These are phyloP conservation scores for Dicyrtoma fusca DNA, from an alignment of 2,888 invertebrate genomes.

Conservation along the genomic window DNA sequence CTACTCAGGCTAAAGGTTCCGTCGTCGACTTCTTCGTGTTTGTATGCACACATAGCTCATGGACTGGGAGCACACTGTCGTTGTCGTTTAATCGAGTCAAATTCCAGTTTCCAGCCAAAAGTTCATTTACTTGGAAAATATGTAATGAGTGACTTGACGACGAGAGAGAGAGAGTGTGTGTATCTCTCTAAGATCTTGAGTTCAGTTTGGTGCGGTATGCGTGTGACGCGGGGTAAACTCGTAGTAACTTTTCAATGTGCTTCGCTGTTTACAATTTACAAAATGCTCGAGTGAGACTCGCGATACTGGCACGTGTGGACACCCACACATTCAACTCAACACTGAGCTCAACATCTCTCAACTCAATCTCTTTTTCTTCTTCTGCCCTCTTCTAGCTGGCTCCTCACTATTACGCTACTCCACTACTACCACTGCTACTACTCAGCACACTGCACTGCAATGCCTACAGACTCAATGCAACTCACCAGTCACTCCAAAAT, in stretches of 20 bases:
- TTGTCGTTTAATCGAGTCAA: constrained; percentile 33
- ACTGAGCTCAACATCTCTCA: constrained; percentile 21
- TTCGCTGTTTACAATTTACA: neutral
- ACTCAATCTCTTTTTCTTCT: constrained; percentile 10
- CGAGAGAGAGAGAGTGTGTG: no score
- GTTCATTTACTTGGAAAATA: constrained; percentile 39
- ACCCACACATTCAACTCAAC: constrained; percentile 36
- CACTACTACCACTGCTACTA: neutral
- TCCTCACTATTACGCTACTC: constrained; percentile 6
- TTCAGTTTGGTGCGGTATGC: constrained; percentile 1
- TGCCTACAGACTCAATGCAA: no score
- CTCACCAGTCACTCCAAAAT: no score
- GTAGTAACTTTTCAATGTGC: neutral
- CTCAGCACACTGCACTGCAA: no score
- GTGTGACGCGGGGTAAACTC: constrained; percentile 5
- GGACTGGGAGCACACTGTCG: neutral
- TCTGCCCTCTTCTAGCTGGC: neutral
- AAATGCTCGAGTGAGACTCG: constrained; percentile 11
- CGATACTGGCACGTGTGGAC: constrained; percentile 32
- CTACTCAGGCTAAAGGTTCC: constrained; percentile 3
- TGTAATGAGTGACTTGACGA: constrained; percentile 21
- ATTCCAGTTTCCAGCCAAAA: constrained; percentile 54
- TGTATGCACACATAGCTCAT: neutral
- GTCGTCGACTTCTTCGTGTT: neutral
- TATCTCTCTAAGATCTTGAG: no score